Evolutionary conservation across 2,888 invertebrate species (phyloP), one percentile per base, ranked within the genome.

Genomic region (Aethes cnicana): DNA sequence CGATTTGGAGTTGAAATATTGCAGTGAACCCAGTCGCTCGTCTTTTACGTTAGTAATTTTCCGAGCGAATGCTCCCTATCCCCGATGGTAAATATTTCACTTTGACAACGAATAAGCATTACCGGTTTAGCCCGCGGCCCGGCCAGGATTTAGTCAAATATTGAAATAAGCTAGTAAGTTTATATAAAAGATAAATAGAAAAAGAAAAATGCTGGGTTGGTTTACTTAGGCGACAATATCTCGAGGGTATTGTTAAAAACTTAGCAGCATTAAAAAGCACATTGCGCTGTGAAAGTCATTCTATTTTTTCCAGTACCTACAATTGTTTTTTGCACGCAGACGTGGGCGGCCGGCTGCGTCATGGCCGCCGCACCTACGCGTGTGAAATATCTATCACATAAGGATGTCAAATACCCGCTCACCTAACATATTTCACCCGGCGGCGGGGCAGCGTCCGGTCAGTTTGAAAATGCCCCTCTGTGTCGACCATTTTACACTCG

Each of bases 401-500:
- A 69, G 66, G 64, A 68, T 64, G 77, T 74, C 73, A 73, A 71
- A 73, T 61, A 60, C 59, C 60, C 53, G 69, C 58, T 55, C 66
- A 64, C 70, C 69, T 72, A 69, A 71, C 72, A 80, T 82, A 81
- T 83, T 78, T 83, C 76, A 78, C 63, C 57, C 49, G 54, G 58
- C 62, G 55, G 54, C 58, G 61, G 60, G 63, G 57, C 57, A 55
- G 63, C 68, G 76, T 64, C 78, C 83, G 81, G 85, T 83, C 86
- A 84, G 73, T 83, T 77, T 72, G 82, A 79, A 82, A 84, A 82
- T 80, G 70, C 76, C 77, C 76, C 78, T 79, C 74, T 71, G 73
- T 76, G 81, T 77, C 82, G 77, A 72, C 78, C 79, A 86, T 88
- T 86, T 83, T 75, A 81, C 85, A 80, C 77, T 77, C 77, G 75